Base-by-base conservation (phyloP, 2,888 invertebrate genomes). In the Lepeophtheirus nordmannii region DNA sequence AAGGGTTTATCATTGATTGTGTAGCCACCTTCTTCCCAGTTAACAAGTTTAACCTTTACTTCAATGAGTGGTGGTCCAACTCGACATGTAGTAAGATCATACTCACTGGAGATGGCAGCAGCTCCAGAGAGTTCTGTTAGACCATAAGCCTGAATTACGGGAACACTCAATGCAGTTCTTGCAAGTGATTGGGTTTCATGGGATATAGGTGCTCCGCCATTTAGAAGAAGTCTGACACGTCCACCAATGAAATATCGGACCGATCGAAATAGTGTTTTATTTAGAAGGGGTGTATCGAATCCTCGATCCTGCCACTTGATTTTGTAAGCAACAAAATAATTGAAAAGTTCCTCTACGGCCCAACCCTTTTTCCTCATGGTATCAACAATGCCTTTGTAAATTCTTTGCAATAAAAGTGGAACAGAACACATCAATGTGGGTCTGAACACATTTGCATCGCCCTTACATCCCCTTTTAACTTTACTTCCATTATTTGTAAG, bases 91-190 rank as follows among this genome's bases (percentile, higher is more conserved):
- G 82, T 82, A 12, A 14, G 8, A 46, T 46, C 53, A 8, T 46
- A 46, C 17, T n/a, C 17, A 17, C 8, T 46, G 5, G 65, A 53
- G 17, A 65, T 58, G 12, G 77, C 75, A 62, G 93, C 94, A 73
- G 89, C 89, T 0, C 94, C 93, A 70, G 89, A 88, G 17, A 96
- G 93, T 81, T 98, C 97, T 0, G 97, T 98, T 68, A 97, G 82
- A 1, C 97, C 97, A 78, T 97, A 97, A 64, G 96, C 97, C 74
- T 91, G 90, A 68, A 88, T 83, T 57, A 98, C 84, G 69, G 85
- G 85, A 69, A 88, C 85, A 76, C 94, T 92, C 69, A 97, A 81
- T 74, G 93, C 92, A 68, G 89, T 83, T 76, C 87, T 85, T 72
- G 91, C 87, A 79, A 94, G 93, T 74, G 87, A 83, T 76, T 97